phyloP scores from a whole-genome alignment of 2,113 vertebrate species.

The Brachypteracias leptosomus region DNA sequence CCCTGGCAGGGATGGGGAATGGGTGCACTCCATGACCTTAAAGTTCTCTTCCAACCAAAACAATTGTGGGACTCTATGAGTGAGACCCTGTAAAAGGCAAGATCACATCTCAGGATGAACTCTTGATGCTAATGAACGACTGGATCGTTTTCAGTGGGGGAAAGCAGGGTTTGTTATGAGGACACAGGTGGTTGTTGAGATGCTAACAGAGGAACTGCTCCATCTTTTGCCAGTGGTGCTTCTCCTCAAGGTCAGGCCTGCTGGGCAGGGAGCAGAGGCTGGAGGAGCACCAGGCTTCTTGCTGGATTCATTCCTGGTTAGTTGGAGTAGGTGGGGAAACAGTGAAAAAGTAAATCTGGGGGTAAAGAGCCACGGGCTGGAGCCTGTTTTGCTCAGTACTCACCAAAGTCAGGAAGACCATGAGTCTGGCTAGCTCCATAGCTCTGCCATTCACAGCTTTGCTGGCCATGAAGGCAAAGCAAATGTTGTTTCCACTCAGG shows the following conservation, averaged over 20 bases:
- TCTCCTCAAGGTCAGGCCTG: background rate
- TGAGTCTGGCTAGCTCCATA: slow-evolving; percentile 77
- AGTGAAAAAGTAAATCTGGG: background rate
- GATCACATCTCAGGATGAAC: accelerated
- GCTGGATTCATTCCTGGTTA: background rate
- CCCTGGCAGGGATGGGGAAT: background rate
- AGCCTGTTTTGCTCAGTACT: slow-evolving; percentile 43
- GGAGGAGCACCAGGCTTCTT: background rate
- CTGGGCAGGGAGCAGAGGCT: too few relatives aligned
- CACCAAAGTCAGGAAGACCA: slow-evolving; percentile 87
- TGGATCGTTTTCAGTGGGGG: background rate
- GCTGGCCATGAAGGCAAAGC: slow-evolving; percentile 85
- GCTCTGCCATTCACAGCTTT: slow-evolving; percentile 82
- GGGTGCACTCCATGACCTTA: background rate
- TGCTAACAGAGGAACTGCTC: accelerated
- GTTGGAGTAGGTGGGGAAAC: background rate
- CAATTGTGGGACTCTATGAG: too few relatives aligned
- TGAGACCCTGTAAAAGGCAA: background rate
- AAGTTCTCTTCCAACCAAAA: too few relatives aligned
- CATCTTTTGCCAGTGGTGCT: background rate
- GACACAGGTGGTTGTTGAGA: background rate
- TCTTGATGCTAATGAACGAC: accelerated
- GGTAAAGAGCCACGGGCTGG: background rate
- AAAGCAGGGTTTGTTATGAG: background rate
- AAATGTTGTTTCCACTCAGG: slow-evolving; percentile 83